These are phyloP conservation scores for Nanger granti DNA, from an alignment of 2,113 vertebrate genomes.

Conservation along the genomic window DNA sequence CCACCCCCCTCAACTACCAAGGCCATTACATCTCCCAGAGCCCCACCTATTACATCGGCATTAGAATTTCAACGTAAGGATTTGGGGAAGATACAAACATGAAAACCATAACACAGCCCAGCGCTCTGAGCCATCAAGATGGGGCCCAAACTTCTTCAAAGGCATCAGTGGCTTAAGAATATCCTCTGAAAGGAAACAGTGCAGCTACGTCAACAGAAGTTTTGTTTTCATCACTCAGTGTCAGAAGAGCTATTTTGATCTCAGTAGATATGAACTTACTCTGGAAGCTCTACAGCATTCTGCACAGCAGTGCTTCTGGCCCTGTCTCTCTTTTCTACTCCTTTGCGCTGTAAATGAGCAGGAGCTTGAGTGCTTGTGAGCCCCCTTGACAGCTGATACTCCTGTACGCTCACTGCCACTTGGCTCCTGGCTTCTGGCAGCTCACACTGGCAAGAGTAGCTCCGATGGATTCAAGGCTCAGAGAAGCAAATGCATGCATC, in stretches of 20 bases:
- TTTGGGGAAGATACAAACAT: not conserved
- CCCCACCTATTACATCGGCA: not conserved
- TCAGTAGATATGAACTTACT: not conserved
- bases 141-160: not conserved
- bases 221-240: not conserved
- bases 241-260: not conserved
- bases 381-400: not conserved
- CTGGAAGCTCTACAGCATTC: not conserved
- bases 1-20: not conserved
- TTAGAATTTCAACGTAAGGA: not conserved
- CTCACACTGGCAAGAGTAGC: not conserved
- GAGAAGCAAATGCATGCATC: not conserved
- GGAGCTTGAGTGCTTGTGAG: not conserved
- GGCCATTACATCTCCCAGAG: not conserved
- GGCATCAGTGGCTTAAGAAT: not conserved
- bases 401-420: not conserved
- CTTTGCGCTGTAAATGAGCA: not conserved
- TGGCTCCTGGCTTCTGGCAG: slow-evolving; percentile 35
- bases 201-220: not conserved
- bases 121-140: not conserved
- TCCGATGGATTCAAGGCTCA: slow-evolving; percentile 22
- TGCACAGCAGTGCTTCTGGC: not conserved
- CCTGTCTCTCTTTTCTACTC: not conserved
- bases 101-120: not conserved
- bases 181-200: not conserved